Evolutionary conservation across 2,888 invertebrate species (phyloP).

Genomic region (Lithophane leautieri): DNA sequence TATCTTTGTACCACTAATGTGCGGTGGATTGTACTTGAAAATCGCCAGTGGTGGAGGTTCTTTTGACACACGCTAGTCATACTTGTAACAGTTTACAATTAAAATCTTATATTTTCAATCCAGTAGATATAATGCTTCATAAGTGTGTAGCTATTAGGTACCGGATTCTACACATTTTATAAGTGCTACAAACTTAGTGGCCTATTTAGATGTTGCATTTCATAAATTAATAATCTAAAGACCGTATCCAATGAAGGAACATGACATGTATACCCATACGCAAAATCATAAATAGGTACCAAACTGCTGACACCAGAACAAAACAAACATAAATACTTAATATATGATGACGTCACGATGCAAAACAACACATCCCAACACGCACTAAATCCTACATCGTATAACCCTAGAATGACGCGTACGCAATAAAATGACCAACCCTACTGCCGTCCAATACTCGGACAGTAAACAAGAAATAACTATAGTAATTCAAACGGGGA

Average conservation of each 20-base stretch:
- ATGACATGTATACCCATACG: background rate
- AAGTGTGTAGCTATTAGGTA: too few species aligned
- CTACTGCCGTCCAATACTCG: constrained; percentile 64
- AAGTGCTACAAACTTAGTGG: background rate
- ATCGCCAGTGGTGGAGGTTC: too few species aligned
- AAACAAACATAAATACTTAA: constrained; percentile 25
- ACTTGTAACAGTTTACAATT: background rate
- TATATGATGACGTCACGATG: constrained; percentile 40
- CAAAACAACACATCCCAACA: constrained; percentile 38
- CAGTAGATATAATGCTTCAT: background rate
- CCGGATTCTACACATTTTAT: too few species aligned
- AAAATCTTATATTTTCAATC: background rate
- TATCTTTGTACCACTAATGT: too few species aligned
- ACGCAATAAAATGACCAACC: constrained; percentile 69
- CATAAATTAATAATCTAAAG: background rate
- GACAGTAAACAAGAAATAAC: constrained; percentile 67
- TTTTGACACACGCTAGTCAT: background rate
- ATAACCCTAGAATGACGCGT: constrained; percentile 60
- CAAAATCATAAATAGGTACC: constrained; percentile 10
- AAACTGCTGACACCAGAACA: background rate
- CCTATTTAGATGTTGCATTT: too few species aligned
- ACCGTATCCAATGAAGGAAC: background rate
- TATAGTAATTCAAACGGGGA: constrained; percentile 64
- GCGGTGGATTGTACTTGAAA: too few species aligned
- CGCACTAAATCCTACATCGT: constrained; percentile 50